phyloP scores from a whole-genome alignment of 2,888 invertebrate species.

The Cosmia pyralina region DNA sequence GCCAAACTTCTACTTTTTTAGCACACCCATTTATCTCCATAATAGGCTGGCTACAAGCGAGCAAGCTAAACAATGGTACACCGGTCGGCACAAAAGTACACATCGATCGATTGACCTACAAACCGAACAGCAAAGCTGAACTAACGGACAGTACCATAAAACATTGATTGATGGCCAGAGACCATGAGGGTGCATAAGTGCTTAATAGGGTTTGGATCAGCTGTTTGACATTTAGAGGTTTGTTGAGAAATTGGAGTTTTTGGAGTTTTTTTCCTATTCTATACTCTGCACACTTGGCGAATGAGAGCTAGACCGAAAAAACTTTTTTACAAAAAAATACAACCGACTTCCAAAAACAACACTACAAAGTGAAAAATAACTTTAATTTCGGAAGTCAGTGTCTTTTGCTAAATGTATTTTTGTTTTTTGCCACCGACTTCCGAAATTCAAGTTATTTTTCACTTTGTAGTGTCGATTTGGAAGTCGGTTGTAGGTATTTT shows the following conservation, averaged over 20 bases:
- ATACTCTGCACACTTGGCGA: neutral
- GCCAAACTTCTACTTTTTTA: slow-evolving; percentile 6
- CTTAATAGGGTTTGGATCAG: slow-evolving; percentile 30
- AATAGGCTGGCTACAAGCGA: slow-evolving; percentile 35
- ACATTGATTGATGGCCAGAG: slow-evolving; percentile 46
- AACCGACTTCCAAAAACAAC: no score
- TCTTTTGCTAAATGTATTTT: no score
- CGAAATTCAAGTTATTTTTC: no score
- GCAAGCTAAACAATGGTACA: slow-evolving; percentile 39
- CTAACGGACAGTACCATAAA: slow-evolving; percentile 34
- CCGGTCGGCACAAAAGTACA: slow-evolving; percentile 36
- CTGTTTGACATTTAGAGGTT: slow-evolving; percentile 34
- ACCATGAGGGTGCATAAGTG: slow-evolving; percentile 16
- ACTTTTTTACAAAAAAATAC: no score
- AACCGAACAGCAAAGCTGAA: slow-evolving; percentile 43
- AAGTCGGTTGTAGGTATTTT: no score
- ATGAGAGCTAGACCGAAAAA: neutral
- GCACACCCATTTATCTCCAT: slow-evolving; percentile 31
- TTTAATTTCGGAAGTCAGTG: no score
- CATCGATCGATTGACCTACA: slow-evolving; percentile 62
- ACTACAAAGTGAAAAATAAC: no score
- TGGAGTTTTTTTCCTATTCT: neutral
- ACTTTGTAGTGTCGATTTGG: no score
- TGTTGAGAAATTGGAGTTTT: neutral
- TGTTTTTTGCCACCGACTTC: no score